Base-by-base conservation (phyloP, 2,888 invertebrate species). In the Fragum whitleyi region DNA sequence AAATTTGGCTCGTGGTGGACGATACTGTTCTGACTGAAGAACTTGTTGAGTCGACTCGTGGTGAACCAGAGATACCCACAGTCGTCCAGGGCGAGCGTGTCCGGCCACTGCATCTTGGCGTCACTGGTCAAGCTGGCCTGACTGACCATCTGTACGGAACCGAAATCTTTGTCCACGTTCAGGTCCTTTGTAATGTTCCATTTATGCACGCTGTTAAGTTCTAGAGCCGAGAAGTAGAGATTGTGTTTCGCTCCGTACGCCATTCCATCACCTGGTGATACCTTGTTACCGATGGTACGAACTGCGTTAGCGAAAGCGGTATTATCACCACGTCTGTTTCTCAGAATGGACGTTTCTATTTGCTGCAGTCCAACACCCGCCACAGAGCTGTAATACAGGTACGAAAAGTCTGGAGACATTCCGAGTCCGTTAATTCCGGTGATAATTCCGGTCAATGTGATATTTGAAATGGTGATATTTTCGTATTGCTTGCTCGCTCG, bases 351-450 rank as follows among this genome's bases (percentile, higher is more conserved):
- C 21, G 89, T 88, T 23, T 85, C 77, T 14, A 87, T 79, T 68
- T 85, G 84, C 59, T 87, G 86, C 14, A 90, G 59, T 5, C 75
- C 84, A 6, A 81, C 74, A 3, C 88, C 88, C 6, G 86, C 83
- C 2, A 89, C 76, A 1, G 88, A 74, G 29, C 86, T 84, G 69
- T 87, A 90, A 61, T 89, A 90, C n/a, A 89, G 59, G 61, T 87
- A 86, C 28, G 62, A 53, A 55, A 87, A 86, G 69, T 90, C 87
- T 3, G 87, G 81, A 2, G 88, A 88, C 76, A 90, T 84, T 19
- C 87, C 88, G 19, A 90, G 86, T 1, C 90, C 88, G 62, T 89
- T 87, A 19, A 89, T 88, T 19, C 88, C 88, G 1, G 81, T 80
- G 0, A 74, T 75, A 14, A 75, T 39, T 3, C 76, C 74, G 0